phyloP scores from a whole-genome alignment of 2,888 invertebrate genomes.

The Pristionchus mayeri region DNA sequence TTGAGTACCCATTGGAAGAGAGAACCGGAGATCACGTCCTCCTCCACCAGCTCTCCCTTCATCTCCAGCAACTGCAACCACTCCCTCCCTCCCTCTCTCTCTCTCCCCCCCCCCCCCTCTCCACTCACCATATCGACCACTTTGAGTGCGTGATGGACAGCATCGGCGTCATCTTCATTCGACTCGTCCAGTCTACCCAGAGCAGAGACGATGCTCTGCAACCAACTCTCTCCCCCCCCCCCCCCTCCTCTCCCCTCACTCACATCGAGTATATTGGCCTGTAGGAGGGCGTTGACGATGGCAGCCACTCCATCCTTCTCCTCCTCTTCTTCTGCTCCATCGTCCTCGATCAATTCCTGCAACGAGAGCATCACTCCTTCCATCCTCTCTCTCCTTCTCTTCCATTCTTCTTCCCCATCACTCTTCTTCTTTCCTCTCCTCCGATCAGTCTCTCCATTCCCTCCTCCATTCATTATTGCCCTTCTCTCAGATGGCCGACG shows the following conservation, averaged over 20 bases:
- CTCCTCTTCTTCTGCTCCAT: constrained; percentile 38
- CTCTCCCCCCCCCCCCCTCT: background rate
- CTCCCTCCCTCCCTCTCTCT: too few species aligned
- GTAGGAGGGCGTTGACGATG: constrained; percentile 15
- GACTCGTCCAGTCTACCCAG: constrained; percentile 86
- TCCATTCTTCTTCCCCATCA: background rate
- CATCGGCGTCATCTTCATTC: constrained; percentile 85
- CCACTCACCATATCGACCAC: constrained; percentile 84
- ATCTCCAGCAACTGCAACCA: constrained; percentile 46
- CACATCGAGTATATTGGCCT: constrained; percentile 37
- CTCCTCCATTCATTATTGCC: background rate
- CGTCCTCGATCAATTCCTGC: constrained; percentile 49
- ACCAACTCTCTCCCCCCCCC: background rate
- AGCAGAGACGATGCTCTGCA: constrained; percentile 47
- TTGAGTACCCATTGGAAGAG: constrained; percentile 86
- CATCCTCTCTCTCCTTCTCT: background rate
- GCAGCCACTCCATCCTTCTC: constrained; percentile 17
- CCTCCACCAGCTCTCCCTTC: constrained; percentile 6
- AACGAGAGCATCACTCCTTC: too few species aligned
- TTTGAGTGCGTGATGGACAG: constrained; percentile 92
- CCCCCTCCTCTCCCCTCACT: background rate
- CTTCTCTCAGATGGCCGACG: background rate
- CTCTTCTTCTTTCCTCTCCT: background rate
- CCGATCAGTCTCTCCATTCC: background rate
- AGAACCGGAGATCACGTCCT: constrained; percentile 84